Percentiles rank a stretch among this genome's conserved stretches.
Evolutionary conservation across 1,140 invertebrate species (phyloP).

Genomic region (Camponotus floridanus): DNA sequence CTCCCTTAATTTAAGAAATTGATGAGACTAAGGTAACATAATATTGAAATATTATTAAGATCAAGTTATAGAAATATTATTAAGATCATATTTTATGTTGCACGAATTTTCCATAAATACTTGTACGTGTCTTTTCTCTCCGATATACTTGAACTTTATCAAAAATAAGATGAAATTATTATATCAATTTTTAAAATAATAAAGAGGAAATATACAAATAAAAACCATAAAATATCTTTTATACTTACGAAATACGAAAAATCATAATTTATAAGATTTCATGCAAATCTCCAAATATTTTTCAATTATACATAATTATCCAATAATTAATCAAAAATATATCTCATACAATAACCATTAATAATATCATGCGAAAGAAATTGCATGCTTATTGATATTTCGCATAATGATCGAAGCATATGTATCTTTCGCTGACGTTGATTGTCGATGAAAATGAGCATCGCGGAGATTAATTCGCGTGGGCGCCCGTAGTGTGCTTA

Average conservation of each 20-base stretch:
- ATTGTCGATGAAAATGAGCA: constrained; percentile 27
- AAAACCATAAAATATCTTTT: background rate
- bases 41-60: background rate
- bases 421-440: constrained; percentile 14
- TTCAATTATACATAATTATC: constrained; percentile 15
- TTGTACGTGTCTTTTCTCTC: background rate
- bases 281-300: background rate
- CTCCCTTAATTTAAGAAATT: constrained; percentile 79
- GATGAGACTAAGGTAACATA: constrained; percentile 68
- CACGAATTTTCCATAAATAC: background rate
- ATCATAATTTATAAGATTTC: background rate
- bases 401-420: constrained; percentile 1
- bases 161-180: background rate
- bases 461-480: constrained; percentile 30
- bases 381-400: constrained; percentile 51
- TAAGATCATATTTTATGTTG: background rate
- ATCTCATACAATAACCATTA: background rate
- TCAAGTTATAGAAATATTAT: too few species aligned
- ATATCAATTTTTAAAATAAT: background rate
- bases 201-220: background rate
- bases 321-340: background rate
- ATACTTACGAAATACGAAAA: background rate
- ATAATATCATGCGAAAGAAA: constrained; percentile 30
- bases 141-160: background rate
- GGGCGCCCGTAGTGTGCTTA: background rate